These are phyloP conservation scores for Nyctibius grandis DNA, from an alignment of 2,797 vertebrate species.

Conservation along the genomic window DNA sequence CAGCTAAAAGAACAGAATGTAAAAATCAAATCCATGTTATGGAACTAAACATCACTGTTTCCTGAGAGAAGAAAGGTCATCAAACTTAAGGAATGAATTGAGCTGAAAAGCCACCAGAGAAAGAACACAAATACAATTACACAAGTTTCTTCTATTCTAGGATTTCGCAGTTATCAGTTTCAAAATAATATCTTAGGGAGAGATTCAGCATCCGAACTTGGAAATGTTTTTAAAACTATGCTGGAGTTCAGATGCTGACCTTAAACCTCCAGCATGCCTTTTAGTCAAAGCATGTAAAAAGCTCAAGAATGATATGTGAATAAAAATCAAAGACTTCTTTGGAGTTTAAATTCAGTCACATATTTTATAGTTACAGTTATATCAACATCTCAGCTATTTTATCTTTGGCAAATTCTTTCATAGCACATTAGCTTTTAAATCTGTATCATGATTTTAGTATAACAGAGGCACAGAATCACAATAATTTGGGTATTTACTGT, in stretches of 20 bases:
- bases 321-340: neutral
- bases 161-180: neutral
- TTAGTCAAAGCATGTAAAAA: neutral
- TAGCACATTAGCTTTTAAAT: neutral
- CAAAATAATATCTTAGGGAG: neutral
- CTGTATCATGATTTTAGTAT: neutral
- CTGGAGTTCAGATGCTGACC: neutral
- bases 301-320: neutral
- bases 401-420: neutral
- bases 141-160: neutral
- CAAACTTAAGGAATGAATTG: neutral
- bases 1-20: conserved; percentile 73
- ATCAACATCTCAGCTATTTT: neutral
- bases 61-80: neutral
- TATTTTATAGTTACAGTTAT: neutral
- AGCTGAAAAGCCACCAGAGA: neutral
- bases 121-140: neutral
- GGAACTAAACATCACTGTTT: neutral
- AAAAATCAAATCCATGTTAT: neutral
- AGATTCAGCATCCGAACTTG: neutral
- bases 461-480: neutral
- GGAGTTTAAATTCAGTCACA: neutral
- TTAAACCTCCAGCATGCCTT: neutral
- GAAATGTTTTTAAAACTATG: neutral
- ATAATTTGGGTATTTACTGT: neutral